phyloP scores from a whole-genome alignment of 2,113 vertebrate genomes.

The Suricata suricatta region DNA sequence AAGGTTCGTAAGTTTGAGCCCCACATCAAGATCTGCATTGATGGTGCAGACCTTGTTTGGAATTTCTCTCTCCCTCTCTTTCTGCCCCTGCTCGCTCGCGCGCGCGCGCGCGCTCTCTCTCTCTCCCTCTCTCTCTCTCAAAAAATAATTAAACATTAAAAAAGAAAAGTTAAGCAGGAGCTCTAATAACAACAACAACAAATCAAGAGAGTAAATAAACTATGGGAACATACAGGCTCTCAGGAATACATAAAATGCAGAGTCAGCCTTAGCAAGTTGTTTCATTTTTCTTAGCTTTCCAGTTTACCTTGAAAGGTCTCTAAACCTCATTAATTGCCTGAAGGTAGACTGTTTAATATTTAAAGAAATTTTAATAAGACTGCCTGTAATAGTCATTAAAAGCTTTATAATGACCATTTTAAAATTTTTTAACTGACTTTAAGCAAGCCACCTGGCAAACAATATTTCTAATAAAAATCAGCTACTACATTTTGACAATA shows the following conservation, averaged over 20 bases:
- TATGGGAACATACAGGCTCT: neutral
- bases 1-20: too few species aligned
- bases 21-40: too few species aligned
- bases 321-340: constrained; percentile 66
- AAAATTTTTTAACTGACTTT: constrained; percentile 82
- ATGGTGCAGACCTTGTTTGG: too few species aligned
- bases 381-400: constrained; percentile 74
- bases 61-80: too few species aligned
- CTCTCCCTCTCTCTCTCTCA: too few species aligned
- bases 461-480: constrained; percentile 82
- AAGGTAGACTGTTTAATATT: constrained; percentile 73
- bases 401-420: constrained; percentile 76
- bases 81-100: too few species aligned
- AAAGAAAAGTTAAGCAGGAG: neutral
- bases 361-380: constrained; percentile 76
- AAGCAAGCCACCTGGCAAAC: constrained; percentile 83
- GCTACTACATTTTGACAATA: constrained; percentile 74
- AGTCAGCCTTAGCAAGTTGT: constrained; percentile 23
- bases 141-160: too few species aligned
- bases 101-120: rapidly evolving
- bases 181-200: neutral
- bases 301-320: constrained; percentile 56
- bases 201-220: constrained; percentile 19
- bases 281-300: constrained; percentile 53
- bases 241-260: constrained; percentile 15